Evolutionary conservation across 2,113 vertebrate genomes (phyloP).

Genomic region (Paedocypris sp.): DNA sequence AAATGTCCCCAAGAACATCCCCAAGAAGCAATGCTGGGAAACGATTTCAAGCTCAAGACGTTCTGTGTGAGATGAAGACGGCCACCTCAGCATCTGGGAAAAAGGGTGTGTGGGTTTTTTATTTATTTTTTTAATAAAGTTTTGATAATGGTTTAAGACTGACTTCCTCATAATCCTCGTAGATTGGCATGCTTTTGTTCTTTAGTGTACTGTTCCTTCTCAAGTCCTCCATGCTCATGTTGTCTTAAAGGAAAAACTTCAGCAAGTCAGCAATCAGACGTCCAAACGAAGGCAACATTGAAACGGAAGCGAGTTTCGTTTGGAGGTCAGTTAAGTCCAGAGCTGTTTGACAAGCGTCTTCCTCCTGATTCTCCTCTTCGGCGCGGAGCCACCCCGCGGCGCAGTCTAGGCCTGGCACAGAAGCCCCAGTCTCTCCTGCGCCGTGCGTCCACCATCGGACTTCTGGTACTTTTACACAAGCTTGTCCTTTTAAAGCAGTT

Average conservation of each 20-base stretch:
- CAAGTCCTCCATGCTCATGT: background rate
- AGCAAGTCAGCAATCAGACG: background rate
- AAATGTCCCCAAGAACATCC: slow-evolving; percentile 27
- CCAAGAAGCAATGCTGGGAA: slow-evolving; percentile 37
- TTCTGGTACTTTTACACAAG: slow-evolving; percentile 44
- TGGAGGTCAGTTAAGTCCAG: slow-evolving; percentile 70
- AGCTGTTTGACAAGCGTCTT: slow-evolving; percentile 78
- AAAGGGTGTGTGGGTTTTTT: background rate
- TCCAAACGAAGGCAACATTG: background rate
- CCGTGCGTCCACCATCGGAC: slow-evolving; percentile 54
- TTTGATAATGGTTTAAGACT: background rate
- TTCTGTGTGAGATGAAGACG: slow-evolving; percentile 18
- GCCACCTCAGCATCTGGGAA: slow-evolving; percentile 7
- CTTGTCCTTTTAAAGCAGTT: background rate
- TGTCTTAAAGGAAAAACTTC: background rate
- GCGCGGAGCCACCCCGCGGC: slow-evolving; percentile 63
- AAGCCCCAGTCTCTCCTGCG: slow-evolving; percentile 55
- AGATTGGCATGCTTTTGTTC: background rate
- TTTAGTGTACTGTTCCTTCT: background rate
- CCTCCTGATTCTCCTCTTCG: slow-evolving; percentile 76
- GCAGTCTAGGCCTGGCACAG: slow-evolving; percentile 45
- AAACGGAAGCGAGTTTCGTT: slow-evolving; percentile 82
- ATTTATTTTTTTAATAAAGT: background rate
- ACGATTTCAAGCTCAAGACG: background rate
- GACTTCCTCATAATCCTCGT: too few species aligned